Evolutionary conservation across 2,113 vertebrate species (phyloP), one percentile per base, ranked within the genome.

Genomic region (Meles meles): DNA sequence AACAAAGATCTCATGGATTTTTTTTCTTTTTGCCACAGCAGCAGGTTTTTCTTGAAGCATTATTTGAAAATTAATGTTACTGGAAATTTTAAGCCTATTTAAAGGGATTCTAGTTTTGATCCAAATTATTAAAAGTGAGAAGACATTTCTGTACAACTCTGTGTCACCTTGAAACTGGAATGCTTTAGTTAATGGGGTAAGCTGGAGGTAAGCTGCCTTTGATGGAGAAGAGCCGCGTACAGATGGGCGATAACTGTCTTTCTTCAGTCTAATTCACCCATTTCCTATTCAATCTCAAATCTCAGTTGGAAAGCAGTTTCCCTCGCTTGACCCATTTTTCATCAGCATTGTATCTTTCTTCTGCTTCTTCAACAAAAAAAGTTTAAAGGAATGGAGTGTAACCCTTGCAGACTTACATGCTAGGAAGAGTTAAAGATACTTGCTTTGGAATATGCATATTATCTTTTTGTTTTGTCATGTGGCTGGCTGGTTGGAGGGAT

Each of bases 281-380:
- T 82, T 96, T 93, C 93, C 90, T 71, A 2, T 81, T 92, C 90
- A 63, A 1, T 81, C 94, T 57, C 74, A 92, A 4, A 25, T 81
- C 92, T 74, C 86, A 61, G 84, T n/a, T 61, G 94, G 94, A 81
- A 90, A 93, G 96, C 88, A 94, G 0, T 92, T 95, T 80, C 94
- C 79, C 88, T 95, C 69, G 69, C 90, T 85, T 95, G 97, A 92
- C 96, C 96, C 84, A 65, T 90, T 95, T 98, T 93, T 82, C 57
- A 96, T 57, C 55, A 67, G 59, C 25, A 25, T 57, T 85, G 0
- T 67, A 18, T 83, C 87, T 80, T 72, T 76, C 20, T 82, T 86
- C 34, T 72, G 72, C 52, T 67, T 72, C 87, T 91, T 94, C 42
- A 61, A 39, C 52, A 77, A 44, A 47, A 18, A 59, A 57, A 47